These are phyloP conservation scores for Vulpes lagopus DNA, from an alignment of 2,113 vertebrate genomes.

Conservation along the genomic window DNA sequence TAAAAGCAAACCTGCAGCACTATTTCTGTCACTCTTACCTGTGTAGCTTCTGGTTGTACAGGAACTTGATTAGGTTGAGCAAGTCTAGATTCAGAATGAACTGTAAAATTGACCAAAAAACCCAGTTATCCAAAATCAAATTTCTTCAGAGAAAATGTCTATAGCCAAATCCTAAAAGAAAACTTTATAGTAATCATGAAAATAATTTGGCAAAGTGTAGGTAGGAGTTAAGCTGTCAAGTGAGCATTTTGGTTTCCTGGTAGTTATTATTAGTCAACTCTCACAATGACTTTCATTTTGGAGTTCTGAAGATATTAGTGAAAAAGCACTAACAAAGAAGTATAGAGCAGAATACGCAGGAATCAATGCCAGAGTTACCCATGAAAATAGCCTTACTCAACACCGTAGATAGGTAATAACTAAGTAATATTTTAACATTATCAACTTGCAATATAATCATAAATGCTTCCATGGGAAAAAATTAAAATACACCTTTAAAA, in stretches of 20 bases:
- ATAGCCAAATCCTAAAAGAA: not conserved
- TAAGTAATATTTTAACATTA: not conserved
- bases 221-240: constrained; percentile 40
- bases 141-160: constrained; percentile 47
- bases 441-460: not conserved
- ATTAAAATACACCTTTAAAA: not conserved
- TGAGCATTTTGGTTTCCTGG: not conserved
- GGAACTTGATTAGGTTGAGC: constrained; percentile 92
- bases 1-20: not conserved
- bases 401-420: not conserved
- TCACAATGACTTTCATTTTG: not conserved
- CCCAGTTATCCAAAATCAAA: constrained; percentile 30
- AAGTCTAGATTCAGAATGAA: constrained; percentile 94
- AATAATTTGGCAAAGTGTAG: not conserved
- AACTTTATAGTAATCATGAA: not conserved
- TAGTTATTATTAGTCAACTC: not conserved
- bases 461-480: not conserved
- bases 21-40: constrained; percentile 88
- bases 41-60: constrained; percentile 94
- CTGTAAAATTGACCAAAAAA: constrained; percentile 81
- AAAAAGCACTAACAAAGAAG: not conserved
- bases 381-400: constrained; percentile 6
- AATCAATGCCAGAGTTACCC: not conserved
- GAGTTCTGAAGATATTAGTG: not conserved
- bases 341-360: not conserved